Base-by-base conservation (phyloP, 2,888 invertebrate species). In the Leptogaster cylindrica region DNA sequence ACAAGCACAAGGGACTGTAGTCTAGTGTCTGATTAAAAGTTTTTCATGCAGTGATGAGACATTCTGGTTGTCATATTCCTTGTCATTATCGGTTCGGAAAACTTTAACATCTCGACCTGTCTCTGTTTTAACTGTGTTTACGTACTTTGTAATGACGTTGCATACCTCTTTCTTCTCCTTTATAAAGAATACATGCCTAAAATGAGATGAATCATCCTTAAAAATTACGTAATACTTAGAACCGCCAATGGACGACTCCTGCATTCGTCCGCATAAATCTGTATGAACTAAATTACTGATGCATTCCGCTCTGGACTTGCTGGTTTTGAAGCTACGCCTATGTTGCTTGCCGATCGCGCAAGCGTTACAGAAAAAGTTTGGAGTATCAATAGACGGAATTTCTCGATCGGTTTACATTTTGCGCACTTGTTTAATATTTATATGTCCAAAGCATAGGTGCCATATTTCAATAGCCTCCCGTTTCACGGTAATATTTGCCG, bases 71-170 rank as follows among this genome's bases (percentile, higher is more conserved):
- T 73, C 46, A 66, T 74, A 76, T 70, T 77, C 76, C 8, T 50
- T 55, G 20, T 74, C 75, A 52, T 73, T 74, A 67, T 76, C 76
- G 6, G 72, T 72, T 33, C 75, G 68, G 10, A 76, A 58, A 16
- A 64, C 68, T 52, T 72, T 71, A 14, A 73, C 65, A 36, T 71
- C 71, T 36, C 71, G 39, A 44, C 71, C 72, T 18, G 72, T 71
- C 61, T 72, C 68, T 63, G 71, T 70, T 66, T 74, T 68, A 63
- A 73, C 73, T 70, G 51, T 16, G n/a, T 10, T 4, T 12, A 51
- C 16, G 20, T 16, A 51, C 6, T 51, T n/a, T n/a, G n/a, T n/a
- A n/a, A n/a, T n/a, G n/a, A n/a, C n/a, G n/a, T n/a, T n/a, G n/a
- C n/a, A n/a, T n/a, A n/a, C n/a, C n/a, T n/a, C n/a, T n/a, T n/a